Percentiles rank a stretch among this genome's conserved stretches.
Conservation (phyloP, 2,888 invertebrate genomes). For the Drosophila cognata region DNA sequence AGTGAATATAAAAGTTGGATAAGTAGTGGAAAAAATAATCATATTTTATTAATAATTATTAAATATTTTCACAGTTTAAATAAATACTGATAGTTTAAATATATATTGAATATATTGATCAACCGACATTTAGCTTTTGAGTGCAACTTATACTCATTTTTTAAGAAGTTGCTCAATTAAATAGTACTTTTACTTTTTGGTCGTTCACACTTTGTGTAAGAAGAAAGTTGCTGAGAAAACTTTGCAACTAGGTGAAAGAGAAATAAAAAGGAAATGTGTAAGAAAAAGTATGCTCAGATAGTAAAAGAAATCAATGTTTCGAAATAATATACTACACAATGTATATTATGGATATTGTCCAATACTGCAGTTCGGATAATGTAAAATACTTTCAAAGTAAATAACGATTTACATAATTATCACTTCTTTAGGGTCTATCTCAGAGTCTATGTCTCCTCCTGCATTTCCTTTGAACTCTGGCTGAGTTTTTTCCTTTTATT, state of each 20-base stretch:
- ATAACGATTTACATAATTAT: constrained; percentile 1
- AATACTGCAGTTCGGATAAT: not conserved
- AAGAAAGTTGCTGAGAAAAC: constrained; percentile 1
- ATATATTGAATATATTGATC: not conserved
- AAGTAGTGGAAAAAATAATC: not conserved
- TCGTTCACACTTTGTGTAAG: not conserved
- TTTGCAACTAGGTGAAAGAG: not conserved
- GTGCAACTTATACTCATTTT: not conserved
- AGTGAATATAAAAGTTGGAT: not conserved
- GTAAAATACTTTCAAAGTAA: not conserved
- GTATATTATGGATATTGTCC: not conserved
- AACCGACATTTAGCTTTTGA: not conserved
- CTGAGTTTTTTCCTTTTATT: constrained; percentile 3
- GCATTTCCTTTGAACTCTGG: not conserved
- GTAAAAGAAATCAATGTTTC: not conserved
- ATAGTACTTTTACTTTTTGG: constrained; percentile 1
- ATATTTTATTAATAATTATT: not conserved
- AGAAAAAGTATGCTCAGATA: not conserved
- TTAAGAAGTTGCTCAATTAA: not conserved
- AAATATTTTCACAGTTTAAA: not conserved
- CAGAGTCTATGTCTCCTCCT: not conserved
- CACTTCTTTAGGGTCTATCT: not conserved
- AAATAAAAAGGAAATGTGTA: not conserved
- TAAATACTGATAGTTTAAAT: not conserved
- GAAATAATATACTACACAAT: not conserved